phyloP scores from a whole-genome alignment of 2,113 vertebrate species.

The Hypanus sabinus region DNA sequence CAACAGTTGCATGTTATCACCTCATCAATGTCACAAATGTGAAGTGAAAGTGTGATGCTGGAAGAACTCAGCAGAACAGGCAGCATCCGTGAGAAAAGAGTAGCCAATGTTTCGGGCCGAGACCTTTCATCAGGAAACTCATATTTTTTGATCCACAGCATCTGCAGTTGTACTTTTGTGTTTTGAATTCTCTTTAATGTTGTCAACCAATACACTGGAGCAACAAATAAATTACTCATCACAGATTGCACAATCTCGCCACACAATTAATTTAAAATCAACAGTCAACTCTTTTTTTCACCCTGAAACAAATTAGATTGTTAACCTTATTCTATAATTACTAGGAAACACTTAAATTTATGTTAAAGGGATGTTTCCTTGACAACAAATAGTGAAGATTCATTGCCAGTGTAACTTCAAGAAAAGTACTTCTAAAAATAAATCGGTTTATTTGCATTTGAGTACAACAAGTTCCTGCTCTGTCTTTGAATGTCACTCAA shows the following conservation, averaged over 20 bases:
- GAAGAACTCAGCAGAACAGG: too few species aligned
- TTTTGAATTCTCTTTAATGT: not conserved
- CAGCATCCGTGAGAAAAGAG: too few species aligned
- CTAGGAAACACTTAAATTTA: conserved; percentile 13
- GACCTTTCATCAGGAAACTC: too few species aligned
- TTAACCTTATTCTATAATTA: conserved; percentile 30
- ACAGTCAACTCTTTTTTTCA: not conserved
- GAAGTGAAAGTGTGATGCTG: too few species aligned
- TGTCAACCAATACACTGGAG: not conserved
- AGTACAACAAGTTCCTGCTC: not conserved
- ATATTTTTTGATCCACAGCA: too few species aligned
- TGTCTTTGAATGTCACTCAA: conserved; percentile 13
- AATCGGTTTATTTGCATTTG: not conserved
- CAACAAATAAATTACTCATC: not conserved
- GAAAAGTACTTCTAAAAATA: conserved; percentile 1
- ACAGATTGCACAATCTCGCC: not conserved
- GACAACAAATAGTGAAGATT: conserved; percentile 14
- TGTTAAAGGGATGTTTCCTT: conserved; percentile 18
- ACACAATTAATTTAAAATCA: not conserved
- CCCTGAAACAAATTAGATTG: not conserved
- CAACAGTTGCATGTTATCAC: not conserved
- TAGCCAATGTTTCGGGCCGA: too few species aligned
- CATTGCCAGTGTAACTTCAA: conserved; percentile 16
- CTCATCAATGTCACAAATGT: too few species aligned
- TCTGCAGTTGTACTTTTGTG: too few species aligned